Percentiles rank a stretch among this genome's conserved stretches.
Conservation (phyloP, 1,140 invertebrate genomes). For the Ips typographus region DNA sequence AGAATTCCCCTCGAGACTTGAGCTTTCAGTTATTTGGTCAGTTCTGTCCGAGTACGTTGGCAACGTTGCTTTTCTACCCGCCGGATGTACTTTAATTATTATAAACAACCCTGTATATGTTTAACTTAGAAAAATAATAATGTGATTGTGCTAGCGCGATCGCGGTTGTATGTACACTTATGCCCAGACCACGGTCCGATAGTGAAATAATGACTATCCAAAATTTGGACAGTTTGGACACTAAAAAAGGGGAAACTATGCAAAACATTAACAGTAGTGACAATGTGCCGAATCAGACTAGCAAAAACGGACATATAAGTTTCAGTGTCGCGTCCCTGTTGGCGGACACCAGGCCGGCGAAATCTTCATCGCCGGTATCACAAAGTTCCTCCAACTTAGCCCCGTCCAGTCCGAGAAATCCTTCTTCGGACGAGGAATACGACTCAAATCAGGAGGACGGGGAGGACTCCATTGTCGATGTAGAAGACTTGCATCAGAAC, state of each 20-base stretch:
- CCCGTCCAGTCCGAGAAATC: conserved; percentile 52
- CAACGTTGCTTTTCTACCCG: conserved; percentile 23
- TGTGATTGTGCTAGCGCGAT: conserved; percentile 27
- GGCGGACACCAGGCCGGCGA: conserved; percentile 61
- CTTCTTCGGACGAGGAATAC: conserved; percentile 64
- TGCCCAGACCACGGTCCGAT: conserved; percentile 47
- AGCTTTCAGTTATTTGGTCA: conserved; percentile 39
- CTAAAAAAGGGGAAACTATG: conserved; percentile 47
- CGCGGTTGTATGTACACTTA: conserved; percentile 27
- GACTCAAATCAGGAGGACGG: conserved; percentile 67
- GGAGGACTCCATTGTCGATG: conserved; percentile 68
- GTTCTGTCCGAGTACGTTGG: conserved; percentile 39
- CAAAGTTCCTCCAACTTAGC: conserved; percentile 44
- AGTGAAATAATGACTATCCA: conserved; percentile 53
- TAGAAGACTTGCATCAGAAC: conserved; percentile 65
- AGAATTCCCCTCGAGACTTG: conserved; percentile 19
- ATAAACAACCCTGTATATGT: not conserved
- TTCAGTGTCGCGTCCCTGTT: conserved; percentile 70
- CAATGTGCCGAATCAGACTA: conserved; percentile 51
- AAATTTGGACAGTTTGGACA: conserved; percentile 46
- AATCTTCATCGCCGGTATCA: conserved; percentile 49
- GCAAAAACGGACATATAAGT: conserved; percentile 58
- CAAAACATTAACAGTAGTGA: conserved; percentile 53
- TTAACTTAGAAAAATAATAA: conserved; percentile 1
- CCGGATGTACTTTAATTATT: conserved; percentile 23